Evolutionary conservation across 2,888 invertebrate species (phyloP).

Genomic region (Spodoptera exigua): DNA sequence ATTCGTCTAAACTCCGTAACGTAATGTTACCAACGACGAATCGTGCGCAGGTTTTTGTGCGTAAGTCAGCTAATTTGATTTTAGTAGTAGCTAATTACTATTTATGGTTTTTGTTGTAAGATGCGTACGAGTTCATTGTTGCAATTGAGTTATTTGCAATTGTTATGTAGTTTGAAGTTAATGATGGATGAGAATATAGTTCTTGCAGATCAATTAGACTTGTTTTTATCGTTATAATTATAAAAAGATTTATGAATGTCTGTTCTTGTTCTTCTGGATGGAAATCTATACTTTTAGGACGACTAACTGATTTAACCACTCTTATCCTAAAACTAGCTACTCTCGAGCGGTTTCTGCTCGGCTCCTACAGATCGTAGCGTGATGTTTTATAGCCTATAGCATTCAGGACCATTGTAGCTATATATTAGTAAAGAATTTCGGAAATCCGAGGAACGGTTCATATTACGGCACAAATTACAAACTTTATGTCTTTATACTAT

Average conservation of each 20-base stretch:
- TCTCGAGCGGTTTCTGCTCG: too few relatives aligned
- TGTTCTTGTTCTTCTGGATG: too few relatives aligned
- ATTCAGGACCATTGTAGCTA: too few relatives aligned
- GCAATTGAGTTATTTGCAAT: conserved; percentile 21
- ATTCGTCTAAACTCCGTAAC: conserved; percentile 23
- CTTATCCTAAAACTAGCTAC: too few relatives aligned
- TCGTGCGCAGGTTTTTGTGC: conserved; percentile 28
- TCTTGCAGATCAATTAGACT: not conserved
- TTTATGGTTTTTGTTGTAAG: conserved; percentile 16
- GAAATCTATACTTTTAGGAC: too few relatives aligned
- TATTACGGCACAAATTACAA: too few relatives aligned
- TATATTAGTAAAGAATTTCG: too few relatives aligned
- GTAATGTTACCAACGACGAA: conserved; percentile 8
- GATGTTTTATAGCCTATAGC: too few relatives aligned
- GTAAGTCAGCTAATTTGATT: conserved; percentile 26
- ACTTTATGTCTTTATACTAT: too few relatives aligned
- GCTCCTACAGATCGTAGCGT: too few relatives aligned
- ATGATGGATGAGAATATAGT: not conserved
- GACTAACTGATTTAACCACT: too few relatives aligned
- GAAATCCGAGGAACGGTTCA: too few relatives aligned
- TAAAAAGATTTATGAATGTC: not conserved
- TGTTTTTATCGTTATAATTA: not conserved
- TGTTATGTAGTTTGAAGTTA: conserved; percentile 2
- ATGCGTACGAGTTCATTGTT: conserved; percentile 13
- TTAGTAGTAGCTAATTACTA: conserved; percentile 19